Conservation (phyloP, 2,888 invertebrate species). For the Linnaemya vulpina region DNA sequence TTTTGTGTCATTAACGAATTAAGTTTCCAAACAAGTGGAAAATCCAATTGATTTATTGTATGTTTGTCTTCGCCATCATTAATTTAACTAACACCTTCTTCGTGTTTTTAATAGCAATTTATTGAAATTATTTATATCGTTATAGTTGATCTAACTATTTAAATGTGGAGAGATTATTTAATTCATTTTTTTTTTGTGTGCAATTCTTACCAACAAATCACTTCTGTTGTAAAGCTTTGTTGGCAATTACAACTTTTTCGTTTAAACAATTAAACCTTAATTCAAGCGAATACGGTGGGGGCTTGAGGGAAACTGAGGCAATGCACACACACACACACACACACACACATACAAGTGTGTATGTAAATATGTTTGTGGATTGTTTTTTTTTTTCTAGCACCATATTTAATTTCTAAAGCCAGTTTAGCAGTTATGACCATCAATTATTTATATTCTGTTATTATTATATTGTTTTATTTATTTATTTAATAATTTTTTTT, state of each 20-base stretch:
- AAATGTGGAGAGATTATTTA: constrained; percentile 17
- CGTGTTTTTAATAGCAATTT: constrained; percentile 1
- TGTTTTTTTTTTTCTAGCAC: not conserved
- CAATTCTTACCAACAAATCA: constrained; percentile 21
- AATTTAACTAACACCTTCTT: constrained; percentile 38
- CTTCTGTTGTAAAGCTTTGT: constrained; percentile 32
- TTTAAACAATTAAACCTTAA: constrained; percentile 60
- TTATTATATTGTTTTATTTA: constrained; percentile 25
- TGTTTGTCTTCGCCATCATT: constrained; percentile 21
- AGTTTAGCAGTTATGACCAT: constrained; percentile 46
- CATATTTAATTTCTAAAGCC: constrained; percentile 33
- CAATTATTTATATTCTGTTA: constrained; percentile 46
- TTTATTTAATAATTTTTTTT: no score
- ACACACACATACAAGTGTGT: not conserved
- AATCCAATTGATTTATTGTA: constrained; percentile 22
- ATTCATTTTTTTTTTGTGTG: not conserved
- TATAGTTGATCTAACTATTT: constrained; percentile 17
- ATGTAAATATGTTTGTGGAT: not conserved
- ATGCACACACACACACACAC: not conserved
- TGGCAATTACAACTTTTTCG: constrained; percentile 31
- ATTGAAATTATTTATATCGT: constrained; percentile 6
- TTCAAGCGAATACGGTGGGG: constrained; percentile 23
- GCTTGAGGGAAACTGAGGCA: constrained; percentile 38
- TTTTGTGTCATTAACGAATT: constrained; percentile 13
- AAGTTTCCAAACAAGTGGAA: constrained; percentile 6